Evolutionary conservation across 1,140 invertebrate species (phyloP).

Genomic region (Agrilus planipennis): DNA sequence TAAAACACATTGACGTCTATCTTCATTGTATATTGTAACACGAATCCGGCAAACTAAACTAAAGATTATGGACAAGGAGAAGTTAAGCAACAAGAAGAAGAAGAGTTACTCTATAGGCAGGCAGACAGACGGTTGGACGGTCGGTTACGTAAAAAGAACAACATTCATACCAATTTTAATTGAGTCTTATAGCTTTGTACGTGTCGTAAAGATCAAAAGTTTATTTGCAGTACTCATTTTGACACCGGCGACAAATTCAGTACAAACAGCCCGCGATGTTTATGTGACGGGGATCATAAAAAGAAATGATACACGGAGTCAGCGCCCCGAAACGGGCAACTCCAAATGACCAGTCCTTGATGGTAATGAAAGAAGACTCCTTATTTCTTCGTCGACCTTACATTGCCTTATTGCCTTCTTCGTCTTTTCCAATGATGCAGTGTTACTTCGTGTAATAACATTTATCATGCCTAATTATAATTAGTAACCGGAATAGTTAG

Average conservation of each 20-base stretch:
- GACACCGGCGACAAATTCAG: constrained; percentile 28
- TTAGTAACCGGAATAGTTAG: too few relatives aligned
- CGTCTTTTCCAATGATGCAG: too few relatives aligned
- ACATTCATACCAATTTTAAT: constrained; percentile 20
- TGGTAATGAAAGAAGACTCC: too few relatives aligned
- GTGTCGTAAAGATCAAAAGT: constrained; percentile 19
- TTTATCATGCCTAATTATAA: too few relatives aligned
- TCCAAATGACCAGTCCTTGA: too few relatives aligned
- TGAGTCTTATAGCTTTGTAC: constrained; percentile 17
- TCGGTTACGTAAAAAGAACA: too few relatives aligned
- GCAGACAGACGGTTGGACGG: too few relatives aligned
- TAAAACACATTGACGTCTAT: too few relatives aligned
- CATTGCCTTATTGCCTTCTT: too few relatives aligned
- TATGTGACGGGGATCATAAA: constrained; percentile 18
- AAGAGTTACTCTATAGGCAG: background rate
- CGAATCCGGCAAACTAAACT: background rate
- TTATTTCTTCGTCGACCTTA: too few relatives aligned
- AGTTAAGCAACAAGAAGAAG: background rate
- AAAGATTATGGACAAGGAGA: background rate
- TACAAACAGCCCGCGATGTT: constrained; percentile 22
- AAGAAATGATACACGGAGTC: constrained; percentile 16
- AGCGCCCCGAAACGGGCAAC: constrained; percentile 12
- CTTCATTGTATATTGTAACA: too few relatives aligned
- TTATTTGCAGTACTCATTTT: constrained; percentile 26
- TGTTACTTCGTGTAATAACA: too few relatives aligned